A percentile compares a stretch with the other conserved stretches of the same genome.
These are phyloP conservation scores for Echeneis naucrates DNA, from an alignment of 2,797 vertebrate genomes.

Conservation along the genomic window DNA sequence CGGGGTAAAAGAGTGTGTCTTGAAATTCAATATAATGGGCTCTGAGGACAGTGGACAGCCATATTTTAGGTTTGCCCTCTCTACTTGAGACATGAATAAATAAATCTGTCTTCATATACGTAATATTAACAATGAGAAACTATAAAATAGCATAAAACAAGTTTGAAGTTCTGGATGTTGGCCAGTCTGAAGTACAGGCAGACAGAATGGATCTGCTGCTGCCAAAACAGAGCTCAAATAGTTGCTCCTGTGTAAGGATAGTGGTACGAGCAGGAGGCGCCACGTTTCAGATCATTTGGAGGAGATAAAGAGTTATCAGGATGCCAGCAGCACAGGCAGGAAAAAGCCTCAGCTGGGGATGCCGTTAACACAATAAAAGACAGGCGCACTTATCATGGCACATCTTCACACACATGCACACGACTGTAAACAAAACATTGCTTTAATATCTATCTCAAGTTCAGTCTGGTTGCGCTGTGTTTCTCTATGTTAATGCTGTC, in stretches of 20 bases:
- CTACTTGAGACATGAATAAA: conserved; percentile 9
- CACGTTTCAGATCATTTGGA: conserved; percentile 37
- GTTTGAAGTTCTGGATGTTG: conserved; percentile 9
- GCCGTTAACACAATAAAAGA: conserved; percentile 54
- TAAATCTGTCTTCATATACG: conserved; percentile 6
- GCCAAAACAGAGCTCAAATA: conserved; percentile 35
- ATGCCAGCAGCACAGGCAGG: conserved; percentile 33
- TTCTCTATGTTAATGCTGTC: conserved; percentile 6
- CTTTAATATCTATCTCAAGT: background rate
- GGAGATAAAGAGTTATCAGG: conserved; percentile 44
- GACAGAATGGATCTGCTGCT: background rate
- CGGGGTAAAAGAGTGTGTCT: conserved; percentile 7
- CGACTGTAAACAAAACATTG: conserved; percentile 2
- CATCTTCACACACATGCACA: conserved; percentile 40
- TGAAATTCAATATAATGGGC: conserved; percentile 32
- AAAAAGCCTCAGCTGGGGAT: conserved; percentile 44
- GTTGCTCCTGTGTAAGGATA: conserved; percentile 3
- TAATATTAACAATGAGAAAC: conserved; percentile 6
- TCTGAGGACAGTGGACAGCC: conserved; percentile 32
- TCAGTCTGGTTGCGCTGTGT: conserved; percentile 9
- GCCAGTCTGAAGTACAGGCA: conserved; percentile 16
- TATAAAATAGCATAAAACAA: background rate
- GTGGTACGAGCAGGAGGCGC: conserved; percentile 9
- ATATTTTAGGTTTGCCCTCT: conserved; percentile 48
- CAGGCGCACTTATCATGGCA: conserved; percentile 11